Conservation (phyloP, 1,140 invertebrate genomes). For the Habropoda laboriosa region DNA sequence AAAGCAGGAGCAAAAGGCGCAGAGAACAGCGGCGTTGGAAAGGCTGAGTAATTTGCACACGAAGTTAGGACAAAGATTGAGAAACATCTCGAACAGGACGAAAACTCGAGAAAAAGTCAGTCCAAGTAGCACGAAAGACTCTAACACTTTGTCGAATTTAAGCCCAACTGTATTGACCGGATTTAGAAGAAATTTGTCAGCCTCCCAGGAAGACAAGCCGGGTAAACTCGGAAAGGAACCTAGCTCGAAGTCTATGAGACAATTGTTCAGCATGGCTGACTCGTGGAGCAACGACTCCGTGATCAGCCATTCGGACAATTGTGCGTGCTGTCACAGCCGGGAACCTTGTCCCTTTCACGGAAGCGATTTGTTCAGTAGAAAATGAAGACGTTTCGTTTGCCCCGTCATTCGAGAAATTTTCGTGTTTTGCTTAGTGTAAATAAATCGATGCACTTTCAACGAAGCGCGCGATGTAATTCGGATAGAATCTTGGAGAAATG, state of each 20-base stretch:
- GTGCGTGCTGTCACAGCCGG: constrained; percentile 59
- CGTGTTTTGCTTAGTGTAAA: not conserved
- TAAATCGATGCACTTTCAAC: no score
- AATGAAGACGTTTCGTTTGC: not conserved
- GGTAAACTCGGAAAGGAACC: constrained; percentile 32
- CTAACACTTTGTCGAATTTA: not conserved
- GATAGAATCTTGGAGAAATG: no score
- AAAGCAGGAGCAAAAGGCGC: not conserved
- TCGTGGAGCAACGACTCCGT: constrained; percentile 70
- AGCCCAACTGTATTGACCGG: not conserved
- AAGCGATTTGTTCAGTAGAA: not conserved
- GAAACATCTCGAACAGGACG: constrained; percentile 24
- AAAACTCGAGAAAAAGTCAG: not conserved
- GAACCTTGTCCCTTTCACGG: constrained; percentile 55
- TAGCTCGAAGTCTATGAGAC: constrained; percentile 55
- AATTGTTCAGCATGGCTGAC: constrained; percentile 66
- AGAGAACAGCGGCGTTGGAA: not conserved
- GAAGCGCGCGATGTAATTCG: no score
- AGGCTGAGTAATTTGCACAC: constrained; percentile 46
- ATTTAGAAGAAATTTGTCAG: not conserved
- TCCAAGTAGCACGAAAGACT: not conserved
- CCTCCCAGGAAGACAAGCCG: constrained; percentile 12
- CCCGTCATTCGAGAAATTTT: not conserved
- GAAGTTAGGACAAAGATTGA: constrained; percentile 45
- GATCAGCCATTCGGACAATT: constrained; percentile 65